phyloP scores from a whole-genome alignment of 2,113 vertebrate genomes.

The Gasterosteus aculeatus region DNA sequence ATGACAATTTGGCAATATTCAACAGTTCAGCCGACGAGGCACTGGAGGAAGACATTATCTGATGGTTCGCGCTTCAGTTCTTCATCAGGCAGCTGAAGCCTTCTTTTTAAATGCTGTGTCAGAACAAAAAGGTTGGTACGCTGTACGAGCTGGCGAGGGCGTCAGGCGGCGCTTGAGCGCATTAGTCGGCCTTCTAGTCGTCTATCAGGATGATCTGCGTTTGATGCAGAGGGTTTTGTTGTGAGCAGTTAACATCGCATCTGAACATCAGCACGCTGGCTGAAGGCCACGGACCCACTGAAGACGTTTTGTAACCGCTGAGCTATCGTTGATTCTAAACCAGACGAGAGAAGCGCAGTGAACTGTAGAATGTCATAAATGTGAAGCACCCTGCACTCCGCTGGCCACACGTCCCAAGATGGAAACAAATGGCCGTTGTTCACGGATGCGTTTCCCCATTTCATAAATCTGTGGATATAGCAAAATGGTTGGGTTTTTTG shows the following conservation, averaged over 20 bases:
- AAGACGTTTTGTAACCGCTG: neutral
- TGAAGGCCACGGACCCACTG: neutral
- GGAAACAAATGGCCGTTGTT: constrained; percentile 40
- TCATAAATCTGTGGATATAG: neutral
- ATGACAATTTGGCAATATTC: constrained; percentile 32
- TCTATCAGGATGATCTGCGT: neutral
- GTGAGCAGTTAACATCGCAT: neutral
- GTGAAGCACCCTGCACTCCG: constrained; percentile 21
- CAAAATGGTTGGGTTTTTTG: constrained; percentile 1
- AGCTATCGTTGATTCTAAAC: constrained; percentile 5
- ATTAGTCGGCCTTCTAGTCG: constrained; percentile 21
- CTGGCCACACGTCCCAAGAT: constrained; percentile 31
- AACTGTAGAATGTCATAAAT: constrained; percentile 27
- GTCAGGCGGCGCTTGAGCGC: neutral
- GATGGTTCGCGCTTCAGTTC: constrained; percentile 12
- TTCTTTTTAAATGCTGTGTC: constrained; percentile 15
- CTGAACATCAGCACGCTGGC: neutral
- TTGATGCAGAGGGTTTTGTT: neutral
- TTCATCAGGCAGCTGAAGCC: constrained; percentile 11
- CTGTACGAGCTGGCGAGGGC: neutral
- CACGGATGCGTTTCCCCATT: constrained; percentile 39
- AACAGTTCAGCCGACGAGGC: constrained; percentile 18
- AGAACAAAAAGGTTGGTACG: constrained; percentile 31
- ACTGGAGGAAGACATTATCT: constrained; percentile 4
- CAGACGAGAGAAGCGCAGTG: neutral